Percentiles rank a stretch among this genome's conserved stretches.
phyloP scores from a whole-genome alignment of 92 coral and sea anemone species.

The Virgularia gustaviana region DNA sequence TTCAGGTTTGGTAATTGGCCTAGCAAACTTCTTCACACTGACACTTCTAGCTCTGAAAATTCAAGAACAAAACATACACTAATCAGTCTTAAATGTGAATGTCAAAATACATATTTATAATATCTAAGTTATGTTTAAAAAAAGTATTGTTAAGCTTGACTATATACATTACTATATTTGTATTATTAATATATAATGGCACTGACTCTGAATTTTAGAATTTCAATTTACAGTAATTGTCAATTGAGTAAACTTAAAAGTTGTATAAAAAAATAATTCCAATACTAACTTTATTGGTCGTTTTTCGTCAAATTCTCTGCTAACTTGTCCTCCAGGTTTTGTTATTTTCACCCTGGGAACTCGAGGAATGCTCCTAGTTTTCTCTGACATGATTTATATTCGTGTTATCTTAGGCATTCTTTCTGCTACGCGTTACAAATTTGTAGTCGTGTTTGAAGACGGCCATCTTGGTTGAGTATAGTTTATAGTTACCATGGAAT shows the following conservation, averaged over 20 bases:
- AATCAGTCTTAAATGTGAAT: neutral
- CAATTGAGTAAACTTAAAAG: too few species aligned
- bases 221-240: too few species aligned
- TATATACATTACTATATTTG: too few species aligned
- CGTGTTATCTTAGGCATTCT: neutral
- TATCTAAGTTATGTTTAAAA: too few species aligned
- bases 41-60: conserved; percentile 10
- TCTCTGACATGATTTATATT: neutral
- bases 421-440: too few species aligned
- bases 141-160: too few species aligned
- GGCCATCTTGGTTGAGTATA: conserved; percentile 4
- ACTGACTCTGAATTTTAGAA: too few species aligned
- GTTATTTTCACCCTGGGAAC: neutral
- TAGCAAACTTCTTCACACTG: too few species aligned
- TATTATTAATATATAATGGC: too few species aligned
- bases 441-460: neutral
- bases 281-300: conserved; percentile 6
- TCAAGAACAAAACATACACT: neutral
- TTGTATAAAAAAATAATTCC: neutral
- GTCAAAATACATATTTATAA: neutral
- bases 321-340: conserved; percentile 14
- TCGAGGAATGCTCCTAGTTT: neutral
- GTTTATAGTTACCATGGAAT: conserved; percentile 37
- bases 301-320: conserved; percentile 15
- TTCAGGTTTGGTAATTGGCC: neutral